Base-by-base conservation (phyloP, 1,140 invertebrate species). In the Dendroctonus valens region DNA sequence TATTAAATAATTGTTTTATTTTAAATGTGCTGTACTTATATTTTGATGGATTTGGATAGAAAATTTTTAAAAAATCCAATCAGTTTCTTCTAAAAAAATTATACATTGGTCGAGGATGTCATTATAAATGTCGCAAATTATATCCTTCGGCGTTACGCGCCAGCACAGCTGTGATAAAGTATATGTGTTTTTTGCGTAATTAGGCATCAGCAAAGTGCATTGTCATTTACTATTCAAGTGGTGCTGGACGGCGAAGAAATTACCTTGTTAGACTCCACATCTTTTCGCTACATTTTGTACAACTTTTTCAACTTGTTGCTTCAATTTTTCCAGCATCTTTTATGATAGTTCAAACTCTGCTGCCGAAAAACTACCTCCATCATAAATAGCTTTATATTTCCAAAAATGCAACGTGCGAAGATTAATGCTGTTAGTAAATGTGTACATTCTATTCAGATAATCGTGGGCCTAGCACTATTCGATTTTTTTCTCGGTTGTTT, bases 251-350 rank as follows among this genome's bases (percentile, higher is more conserved):
- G 44, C 3, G 4, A 9, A 46, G 12, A 46, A 46, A 9, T 4
- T 46, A 54, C 41, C 41, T 63, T 63, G 9, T 37, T 38, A 6
- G 5, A 12, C 6, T 63, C 50, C 1, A 52, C 12, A 6, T 53
- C 51, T 54, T 63, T 63, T 44, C 44, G 41, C n/a, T 7, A 44
- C 38, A 12, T 11, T 38, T 15, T 7, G 26, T 9, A 63, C 7
- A 37, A 3, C 26, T 38, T 53, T 69, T 64, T 61, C 55, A 40
- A 62, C 40, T 15, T 48, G 15, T 7, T n/a, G 48, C 52, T 41
- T 69, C 59, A 14, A 71, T 26, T 58, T 69, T 71, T 8, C 38
- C 6, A 69, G 15, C 15, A n/a, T 59, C 49, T 44, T 67, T 71
- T 39, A 62, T 46, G 15, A 59, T 15, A 15, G 39, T 37, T 65